Percentiles rank a stretch among this genome's conserved stretches.
Conservation (phyloP, 2,113 vertebrate genomes). For the Tympanuchus pallidicinctus region DNA sequence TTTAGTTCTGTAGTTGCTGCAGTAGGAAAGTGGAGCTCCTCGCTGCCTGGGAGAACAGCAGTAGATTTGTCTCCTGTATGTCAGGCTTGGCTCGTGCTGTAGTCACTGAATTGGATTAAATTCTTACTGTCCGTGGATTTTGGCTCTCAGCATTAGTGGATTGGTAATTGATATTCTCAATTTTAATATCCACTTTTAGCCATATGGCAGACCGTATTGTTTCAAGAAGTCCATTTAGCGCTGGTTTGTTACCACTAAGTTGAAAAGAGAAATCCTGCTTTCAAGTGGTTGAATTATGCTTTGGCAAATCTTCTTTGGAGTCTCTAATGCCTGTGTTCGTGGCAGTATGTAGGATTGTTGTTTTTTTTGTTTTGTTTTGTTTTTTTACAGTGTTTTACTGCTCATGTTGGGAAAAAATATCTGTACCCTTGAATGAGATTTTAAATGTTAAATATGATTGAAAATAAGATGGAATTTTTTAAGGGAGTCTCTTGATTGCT, state of each 20-base stretch:
- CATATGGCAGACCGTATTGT: slow-evolving; percentile 74
- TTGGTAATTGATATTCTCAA: slow-evolving; percentile 82
- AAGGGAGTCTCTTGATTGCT: background rate
- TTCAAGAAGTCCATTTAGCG: slow-evolving; percentile 10
- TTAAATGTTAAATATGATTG: background rate
- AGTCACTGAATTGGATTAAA: slow-evolving; percentile 83
- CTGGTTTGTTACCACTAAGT: background rate
- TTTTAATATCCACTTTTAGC: slow-evolving; percentile 77
- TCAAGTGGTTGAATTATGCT: background rate
- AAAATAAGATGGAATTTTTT: background rate
- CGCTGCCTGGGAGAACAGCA: background rate
- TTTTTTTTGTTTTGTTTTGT: background rate
- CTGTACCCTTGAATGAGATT: background rate
- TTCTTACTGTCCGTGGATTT: slow-evolving; percentile 80
- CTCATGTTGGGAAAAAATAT: background rate
- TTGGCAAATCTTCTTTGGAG: background rate
- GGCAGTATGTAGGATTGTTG: background rate
- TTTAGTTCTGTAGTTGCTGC: background rate
- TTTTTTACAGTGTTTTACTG: background rate
- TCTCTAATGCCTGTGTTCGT: background rate
- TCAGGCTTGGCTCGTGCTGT: slow-evolving; percentile 71
- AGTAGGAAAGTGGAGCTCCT: background rate
- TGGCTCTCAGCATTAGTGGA: slow-evolving; percentile 80
- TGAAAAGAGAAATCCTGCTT: background rate
- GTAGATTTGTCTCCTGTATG: slow-evolving; percentile 19